Percentiles rank a stretch among this genome's conserved stretches.
phyloP scores from a whole-genome alignment of 2,113 vertebrate species.

The Paralichthys olivaceus region DNA sequence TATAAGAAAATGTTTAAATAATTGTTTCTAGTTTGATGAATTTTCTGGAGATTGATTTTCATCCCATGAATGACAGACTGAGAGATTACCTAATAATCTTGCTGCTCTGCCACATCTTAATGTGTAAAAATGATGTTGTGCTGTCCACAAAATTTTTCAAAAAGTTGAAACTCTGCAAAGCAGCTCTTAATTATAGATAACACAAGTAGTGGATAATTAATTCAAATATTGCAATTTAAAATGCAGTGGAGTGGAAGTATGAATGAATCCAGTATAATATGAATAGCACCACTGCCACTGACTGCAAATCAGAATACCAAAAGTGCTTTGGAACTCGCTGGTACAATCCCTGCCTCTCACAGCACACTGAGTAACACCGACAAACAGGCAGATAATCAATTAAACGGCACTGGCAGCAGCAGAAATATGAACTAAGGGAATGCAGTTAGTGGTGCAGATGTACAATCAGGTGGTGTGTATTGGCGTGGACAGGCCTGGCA shows the following conservation, averaged over 20 bases:
- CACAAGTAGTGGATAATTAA: not conserved
- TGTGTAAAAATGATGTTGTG: too few relatives aligned
- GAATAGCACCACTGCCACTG: not conserved
- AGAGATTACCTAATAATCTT: too few relatives aligned
- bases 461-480: constrained; percentile 22
- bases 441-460: constrained; percentile 9
- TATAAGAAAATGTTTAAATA: too few relatives aligned
- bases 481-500: constrained; percentile 27
- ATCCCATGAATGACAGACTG: too few relatives aligned
- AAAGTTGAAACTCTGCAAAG: too few relatives aligned
- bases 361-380: not conserved
- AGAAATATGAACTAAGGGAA: constrained; percentile 21
- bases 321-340: not conserved
- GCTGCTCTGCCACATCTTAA: too few relatives aligned
- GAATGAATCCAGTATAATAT: not conserved
- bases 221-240: not conserved
- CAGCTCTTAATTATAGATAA: not conserved
- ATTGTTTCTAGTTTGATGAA: not conserved
- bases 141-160: too few relatives aligned
- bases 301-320: not conserved
- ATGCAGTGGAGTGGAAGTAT: not conserved
- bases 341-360: not conserved
- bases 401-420: constrained; percentile 1
- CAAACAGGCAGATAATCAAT: constrained; percentile 21
- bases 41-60: not conserved